Percentiles rank a stretch among this genome's conserved stretches.
These are phyloP conservation scores for Clarias batrachus DNA, from an alignment of 2,113 vertebrate genomes.

Conservation along the genomic window DNA sequence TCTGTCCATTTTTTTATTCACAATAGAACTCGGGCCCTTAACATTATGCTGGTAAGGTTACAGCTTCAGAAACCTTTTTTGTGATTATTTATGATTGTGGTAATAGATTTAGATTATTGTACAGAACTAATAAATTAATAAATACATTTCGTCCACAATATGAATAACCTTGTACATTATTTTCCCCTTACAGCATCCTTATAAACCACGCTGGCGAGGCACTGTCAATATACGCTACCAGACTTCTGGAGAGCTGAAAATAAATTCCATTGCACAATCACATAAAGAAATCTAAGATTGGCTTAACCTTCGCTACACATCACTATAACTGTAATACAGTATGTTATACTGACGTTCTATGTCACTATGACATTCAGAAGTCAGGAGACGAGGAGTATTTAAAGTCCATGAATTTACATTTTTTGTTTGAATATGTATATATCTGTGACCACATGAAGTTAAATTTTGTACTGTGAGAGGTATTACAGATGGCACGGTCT, in stretches of 20 bases:
- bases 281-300: not conserved
- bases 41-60: conserved; percentile 81
- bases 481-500: not conserved
- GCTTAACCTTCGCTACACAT: not conserved
- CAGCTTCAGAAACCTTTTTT: not conserved
- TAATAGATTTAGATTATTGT: not conserved
- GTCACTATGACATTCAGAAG: not conserved
- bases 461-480: not conserved
- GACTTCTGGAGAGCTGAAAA: conserved; percentile 58
- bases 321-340: not conserved
- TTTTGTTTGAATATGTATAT: not conserved
- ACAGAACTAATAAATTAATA: not conserved
- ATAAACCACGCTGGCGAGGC: conserved; percentile 79
- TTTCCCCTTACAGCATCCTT: conserved; percentile 77
- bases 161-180: not conserved
- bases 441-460: not conserved
- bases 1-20: conserved; percentile 80
- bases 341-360: not conserved
- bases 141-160: not conserved
- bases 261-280: not conserved
- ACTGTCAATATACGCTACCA: conserved; percentile 81
- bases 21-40: conserved; percentile 67
- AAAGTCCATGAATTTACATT: not conserved
- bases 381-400: not conserved
- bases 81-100: not conserved